Evolutionary conservation across 2,797 vertebrate species (phyloP).

Genomic region (Taenioides sp.): DNA sequence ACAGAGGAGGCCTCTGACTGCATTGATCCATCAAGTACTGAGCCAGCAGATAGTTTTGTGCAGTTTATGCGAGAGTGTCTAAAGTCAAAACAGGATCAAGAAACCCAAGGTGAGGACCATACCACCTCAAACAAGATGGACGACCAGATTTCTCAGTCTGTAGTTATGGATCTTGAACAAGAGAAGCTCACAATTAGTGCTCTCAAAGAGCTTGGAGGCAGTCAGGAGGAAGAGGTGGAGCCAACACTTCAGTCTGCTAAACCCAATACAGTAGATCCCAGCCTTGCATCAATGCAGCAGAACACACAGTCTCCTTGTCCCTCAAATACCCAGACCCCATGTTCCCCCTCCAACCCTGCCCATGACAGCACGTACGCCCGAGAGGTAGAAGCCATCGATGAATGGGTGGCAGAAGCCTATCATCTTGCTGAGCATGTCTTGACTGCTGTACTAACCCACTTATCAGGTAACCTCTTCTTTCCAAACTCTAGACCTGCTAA

Average conservation of each 20-base stretch:
- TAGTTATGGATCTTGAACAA: slow-evolving; percentile 81
- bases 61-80: slow-evolving; percentile 83
- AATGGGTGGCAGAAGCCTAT: slow-evolving; percentile 82
- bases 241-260: slow-evolving; percentile 27
- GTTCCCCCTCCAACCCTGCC: slow-evolving; percentile 51
- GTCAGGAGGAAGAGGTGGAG: slow-evolving; percentile 65
- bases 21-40: slow-evolving; percentile 41
- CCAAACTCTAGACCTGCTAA: slow-evolving; percentile 71
- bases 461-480: slow-evolving; percentile 80
- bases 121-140: slow-evolving; percentile 24
- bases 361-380: slow-evolving; percentile 63
- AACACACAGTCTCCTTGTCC: slow-evolving; percentile 29
- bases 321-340: slow-evolving; percentile 31
- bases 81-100: slow-evolving; percentile 75
- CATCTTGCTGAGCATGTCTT: slow-evolving; percentile 85
- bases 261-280: slow-evolving; percentile 30
- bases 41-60: slow-evolving; percentile 77
- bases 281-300: slow-evolving; percentile 12
- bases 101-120: slow-evolving; percentile 49
- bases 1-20: slow-evolving; percentile 45
- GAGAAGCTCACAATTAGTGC: slow-evolving; percentile 83
- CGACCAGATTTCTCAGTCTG: slow-evolving; percentile 38
- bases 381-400: slow-evolving; percentile 78
- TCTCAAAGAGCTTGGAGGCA: slow-evolving; percentile 80
- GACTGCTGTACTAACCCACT: slow-evolving; percentile 83